phyloP scores from a whole-genome alignment of 2,113 vertebrate species.

The Gambusia affinis region DNA sequence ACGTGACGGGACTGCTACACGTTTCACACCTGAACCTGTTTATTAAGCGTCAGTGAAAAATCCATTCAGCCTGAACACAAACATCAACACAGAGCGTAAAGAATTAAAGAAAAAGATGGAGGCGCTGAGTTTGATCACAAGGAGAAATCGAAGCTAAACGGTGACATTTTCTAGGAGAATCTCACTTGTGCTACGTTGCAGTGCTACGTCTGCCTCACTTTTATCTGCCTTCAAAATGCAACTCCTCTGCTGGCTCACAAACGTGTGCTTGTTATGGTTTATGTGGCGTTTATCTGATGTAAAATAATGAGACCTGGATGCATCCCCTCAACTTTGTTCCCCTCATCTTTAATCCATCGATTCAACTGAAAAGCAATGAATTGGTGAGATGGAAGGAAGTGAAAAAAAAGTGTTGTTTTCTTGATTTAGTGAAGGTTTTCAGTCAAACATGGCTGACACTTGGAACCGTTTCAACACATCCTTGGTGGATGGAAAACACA shows the following conservation, averaged over 20 bases:
- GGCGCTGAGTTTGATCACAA: conserved; percentile 25
- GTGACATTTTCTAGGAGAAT: background rate
- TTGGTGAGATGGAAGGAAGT: background rate
- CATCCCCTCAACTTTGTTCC: no score
- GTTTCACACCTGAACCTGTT: conserved; percentile 58
- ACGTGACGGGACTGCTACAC: conserved; percentile 33
- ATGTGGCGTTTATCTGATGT: background rate
- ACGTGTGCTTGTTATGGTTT: background rate
- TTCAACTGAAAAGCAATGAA: background rate
- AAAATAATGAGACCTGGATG: background rate
- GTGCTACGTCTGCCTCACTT: conserved; percentile 16
- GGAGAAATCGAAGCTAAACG: conserved; percentile 7
- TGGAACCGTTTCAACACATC: background rate
- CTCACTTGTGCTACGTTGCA: conserved; percentile 13
- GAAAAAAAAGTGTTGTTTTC: background rate
- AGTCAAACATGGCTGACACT: background rate
- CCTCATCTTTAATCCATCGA: background rate
- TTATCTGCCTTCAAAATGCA: background rate
- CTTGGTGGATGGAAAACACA: background rate
- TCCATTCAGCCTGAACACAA: conserved; percentile 52
- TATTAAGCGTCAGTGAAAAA: conserved; percentile 44
- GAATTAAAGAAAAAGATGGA: background rate
- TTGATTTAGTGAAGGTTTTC: background rate
- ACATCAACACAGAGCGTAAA: conserved; percentile 49
- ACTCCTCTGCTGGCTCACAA: background rate